Evolutionary conservation across 2,113 vertebrate species (phyloP).

Genomic region (Hypomesus transpacificus): DNA sequence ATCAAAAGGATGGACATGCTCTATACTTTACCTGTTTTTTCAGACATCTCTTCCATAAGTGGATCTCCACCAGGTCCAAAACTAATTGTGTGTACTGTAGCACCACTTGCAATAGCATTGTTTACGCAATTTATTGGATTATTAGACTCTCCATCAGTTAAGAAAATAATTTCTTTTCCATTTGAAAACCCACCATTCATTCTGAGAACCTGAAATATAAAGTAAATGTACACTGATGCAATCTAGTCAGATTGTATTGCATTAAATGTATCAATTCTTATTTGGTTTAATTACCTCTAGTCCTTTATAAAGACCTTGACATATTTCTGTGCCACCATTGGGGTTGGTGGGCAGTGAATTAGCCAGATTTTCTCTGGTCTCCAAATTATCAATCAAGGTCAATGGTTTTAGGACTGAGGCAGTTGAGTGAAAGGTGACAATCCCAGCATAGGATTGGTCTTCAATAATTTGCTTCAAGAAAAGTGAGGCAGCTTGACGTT

Average conservation of each 20-base stretch:
- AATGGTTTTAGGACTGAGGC: background rate
- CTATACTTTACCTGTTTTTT: constrained; percentile 45
- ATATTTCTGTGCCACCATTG: background rate
- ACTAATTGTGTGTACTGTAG: constrained; percentile 61
- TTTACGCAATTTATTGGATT: constrained; percentile 39
- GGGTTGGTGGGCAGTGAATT: background rate
- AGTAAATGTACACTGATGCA: background rate
- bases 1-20: too few species aligned
- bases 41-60: constrained; percentile 52
- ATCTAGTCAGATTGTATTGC: too few species aligned
- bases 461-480: constrained; percentile 66
- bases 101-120: constrained; percentile 44
- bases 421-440: constrained; percentile 26
- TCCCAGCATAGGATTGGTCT: constrained; percentile 56
- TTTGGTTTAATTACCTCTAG: constrained; percentile 20
- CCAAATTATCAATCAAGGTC: constrained; percentile 16
- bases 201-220: constrained; percentile 54
- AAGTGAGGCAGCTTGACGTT: constrained; percentile 61
- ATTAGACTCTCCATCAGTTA: constrained; percentile 48
- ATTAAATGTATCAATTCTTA: too few species aligned
- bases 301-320: constrained; percentile 22
- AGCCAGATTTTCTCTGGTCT: constrained; percentile 16
- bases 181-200: constrained; percentile 33
- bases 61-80: constrained; percentile 45
- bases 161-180: constrained; percentile 65